Evolutionary conservation across 2,888 invertebrate species (phyloP), one percentile per base, ranked within the genome.

Genomic region (Melanostoma mellinum): DNA sequence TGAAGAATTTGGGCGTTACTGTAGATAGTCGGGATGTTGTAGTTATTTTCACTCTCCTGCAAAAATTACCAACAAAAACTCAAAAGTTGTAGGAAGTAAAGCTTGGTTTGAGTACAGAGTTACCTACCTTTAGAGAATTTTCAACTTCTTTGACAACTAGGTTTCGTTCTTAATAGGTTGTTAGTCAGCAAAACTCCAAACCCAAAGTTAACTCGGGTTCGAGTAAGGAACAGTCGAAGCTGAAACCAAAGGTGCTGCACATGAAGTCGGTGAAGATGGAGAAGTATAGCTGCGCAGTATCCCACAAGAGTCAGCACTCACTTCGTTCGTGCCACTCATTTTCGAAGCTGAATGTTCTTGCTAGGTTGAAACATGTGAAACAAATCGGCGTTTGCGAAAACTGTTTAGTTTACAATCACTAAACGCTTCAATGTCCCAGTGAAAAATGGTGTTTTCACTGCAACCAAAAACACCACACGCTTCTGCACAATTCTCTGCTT

Each of bases 21-120:
- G 32, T 58, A 5, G 33, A 58, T 2, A 30, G 46, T 10, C 58
- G 50, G 69, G 40, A 69, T 40, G 20, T 6, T 4, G 40, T 69
- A 6, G 33, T 69, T 4, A 58, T 69, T 6, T 69, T 38, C 8
- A n/a, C 36, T 10, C 4, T 55, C 4, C 50, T 50, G 3, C 50
- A 50, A 40, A 36, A 32, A n/a, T n/a, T n/a, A n/a, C n/a, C n/a
- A n/a, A n/a, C n/a, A n/a, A n/a, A n/a, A n/a, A n/a, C n/a, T n/a
- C 69, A 69, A 48, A 48, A 56, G 38, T 42, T 69, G 38, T 56
- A 56, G 69, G 58, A 69, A 58, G 69, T 56, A 35, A 56, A 58
- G 33, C 32, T 56, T 6, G 69, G 69, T 4, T 56, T 38, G 8
- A 50, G 8, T 8, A 58, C 56, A 33, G 40, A 69, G 1, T 9